Evolutionary conservation across 37 sponge, comb jelly and placozoan species (phyloP), one percentile per base, ranked within the genome.

Genomic region (Cliona cf. orientalis): DNA sequence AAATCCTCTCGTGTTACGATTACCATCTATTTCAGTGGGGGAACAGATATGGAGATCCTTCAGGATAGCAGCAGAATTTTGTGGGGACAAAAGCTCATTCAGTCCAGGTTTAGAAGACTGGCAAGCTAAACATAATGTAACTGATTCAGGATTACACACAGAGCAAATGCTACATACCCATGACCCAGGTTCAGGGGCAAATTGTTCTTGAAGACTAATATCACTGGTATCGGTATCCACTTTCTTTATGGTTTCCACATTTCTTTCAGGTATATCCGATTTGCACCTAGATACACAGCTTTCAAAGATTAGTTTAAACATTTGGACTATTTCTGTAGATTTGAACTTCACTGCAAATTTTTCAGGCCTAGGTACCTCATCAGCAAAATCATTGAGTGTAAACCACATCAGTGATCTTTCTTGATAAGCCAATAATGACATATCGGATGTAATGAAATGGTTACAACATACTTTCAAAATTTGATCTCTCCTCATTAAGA

Each of bases 391-490:
- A 36, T 86, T 57, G 23, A 57, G 55, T 7, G 96, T 95, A 57
- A 67, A 88, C 98, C 98, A 98, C 17, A 67, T 73, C 93, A 88
- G 90, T 32, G 91, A 65, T 62, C 72, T 83, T 57, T 89, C 79
- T n/a, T n/a, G n/a, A n/a, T n/a, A n/a, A n/a, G n/a, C n/a, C n/a
- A n/a, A n/a, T n/a, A 97, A 70, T 12, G 53, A 75, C 94, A 95
- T 95, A 34, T 88, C 89, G 6, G 58, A 40, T 45, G 85, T 90
- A 37, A 98, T 88, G 80, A 46, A 84, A 58, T 98, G 98, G 58
- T 95, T 98, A 58, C 93, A 92, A 78, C 98, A 98, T 17, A 98
- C 55, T 76, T 98, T 98, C 69, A 89, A 66, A 5, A 93, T 86
- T 56, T 88, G 89, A 44, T 98, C 98, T 38, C 98, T 75, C 39